phyloP scores from a whole-genome alignment of 2,888 invertebrate species.

The Resseliella maxima region DNA sequence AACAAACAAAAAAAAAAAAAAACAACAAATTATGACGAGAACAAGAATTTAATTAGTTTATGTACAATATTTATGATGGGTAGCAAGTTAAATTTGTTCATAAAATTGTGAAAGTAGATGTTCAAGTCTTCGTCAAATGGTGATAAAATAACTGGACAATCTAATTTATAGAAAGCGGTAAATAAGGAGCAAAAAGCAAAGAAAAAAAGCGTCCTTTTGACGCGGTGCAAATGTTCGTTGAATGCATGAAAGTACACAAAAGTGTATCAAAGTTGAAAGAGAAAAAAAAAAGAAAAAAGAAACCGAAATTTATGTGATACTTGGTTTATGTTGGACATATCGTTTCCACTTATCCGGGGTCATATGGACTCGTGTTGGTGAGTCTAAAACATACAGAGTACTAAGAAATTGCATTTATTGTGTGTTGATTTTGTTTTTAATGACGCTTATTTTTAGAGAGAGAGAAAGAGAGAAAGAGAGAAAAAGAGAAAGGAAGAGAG shows the following conservation, averaged over 20 bases:
- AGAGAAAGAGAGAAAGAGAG: too few relatives aligned
- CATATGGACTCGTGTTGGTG: background rate
- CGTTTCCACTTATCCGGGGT: background rate
- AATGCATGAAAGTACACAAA: too few relatives aligned
- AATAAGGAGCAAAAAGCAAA: background rate
- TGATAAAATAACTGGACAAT: background rate
- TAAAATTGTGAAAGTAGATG: background rate
- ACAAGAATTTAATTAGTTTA: slow-evolving; percentile 13
- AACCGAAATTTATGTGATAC: background rate
- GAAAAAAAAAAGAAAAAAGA: background rate
- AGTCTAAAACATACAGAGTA: too few relatives aligned
- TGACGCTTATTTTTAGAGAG: background rate
- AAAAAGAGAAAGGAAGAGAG: too few relatives aligned
- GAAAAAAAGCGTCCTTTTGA: background rate
- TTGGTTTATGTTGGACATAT: background rate
- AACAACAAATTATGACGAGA: background rate
- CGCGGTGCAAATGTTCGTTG: too few relatives aligned
- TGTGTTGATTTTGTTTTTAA: background rate
- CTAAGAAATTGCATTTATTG: background rate
- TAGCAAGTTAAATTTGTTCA: background rate
- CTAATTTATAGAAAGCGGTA: background rate
- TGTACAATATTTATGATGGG: background rate
- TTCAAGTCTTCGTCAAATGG: slow-evolving; percentile 2
- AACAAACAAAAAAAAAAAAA: background rate
- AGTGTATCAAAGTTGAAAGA: background rate